Conservation (phyloP, 1,140 invertebrate species). For the Drosophila saltans region DNA sequence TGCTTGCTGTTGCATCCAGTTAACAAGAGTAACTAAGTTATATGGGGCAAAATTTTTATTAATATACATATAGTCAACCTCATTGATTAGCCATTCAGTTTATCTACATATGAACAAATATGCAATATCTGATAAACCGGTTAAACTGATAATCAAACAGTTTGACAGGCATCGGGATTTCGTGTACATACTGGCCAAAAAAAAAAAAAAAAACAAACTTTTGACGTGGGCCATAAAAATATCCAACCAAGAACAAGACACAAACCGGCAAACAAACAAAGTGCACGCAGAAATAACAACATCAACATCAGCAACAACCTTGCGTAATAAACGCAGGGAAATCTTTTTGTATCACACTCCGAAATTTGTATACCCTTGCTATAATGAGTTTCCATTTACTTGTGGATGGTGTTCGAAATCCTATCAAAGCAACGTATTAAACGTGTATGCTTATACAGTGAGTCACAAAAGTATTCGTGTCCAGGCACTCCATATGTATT, state of each 20-base stretch:
- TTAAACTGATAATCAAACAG: slow-evolving; percentile 26
- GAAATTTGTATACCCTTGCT: background rate
- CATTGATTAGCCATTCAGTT: slow-evolving; percentile 1
- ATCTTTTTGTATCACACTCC: background rate
- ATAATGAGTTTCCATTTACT: background rate
- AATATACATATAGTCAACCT: too few relatives aligned
- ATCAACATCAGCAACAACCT: slow-evolving; percentile 26
- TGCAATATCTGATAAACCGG: slow-evolving; percentile 32
- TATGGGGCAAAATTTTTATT: background rate
- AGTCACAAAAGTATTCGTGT: too few relatives aligned
- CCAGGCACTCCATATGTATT: too few relatives aligned
- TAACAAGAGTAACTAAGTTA: slow-evolving; percentile 5
- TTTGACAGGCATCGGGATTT: slow-evolving; percentile 14
- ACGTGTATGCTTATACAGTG: too few relatives aligned
- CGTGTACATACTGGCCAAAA: slow-evolving; percentile 16
- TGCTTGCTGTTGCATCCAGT: background rate
- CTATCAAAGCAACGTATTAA: too few relatives aligned
- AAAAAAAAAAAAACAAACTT: background rate
- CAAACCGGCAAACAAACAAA: slow-evolving; percentile 51
- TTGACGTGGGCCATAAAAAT: slow-evolving; percentile 3
- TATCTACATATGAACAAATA: background rate
- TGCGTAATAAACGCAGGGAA: slow-evolving; percentile 25
- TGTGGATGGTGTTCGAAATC: too few relatives aligned
- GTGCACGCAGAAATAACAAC: slow-evolving; percentile 32
- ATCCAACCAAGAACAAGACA: slow-evolving; percentile 10